phyloP scores from a whole-genome alignment of 2,113 vertebrate species.

The Murina feae region DNA sequence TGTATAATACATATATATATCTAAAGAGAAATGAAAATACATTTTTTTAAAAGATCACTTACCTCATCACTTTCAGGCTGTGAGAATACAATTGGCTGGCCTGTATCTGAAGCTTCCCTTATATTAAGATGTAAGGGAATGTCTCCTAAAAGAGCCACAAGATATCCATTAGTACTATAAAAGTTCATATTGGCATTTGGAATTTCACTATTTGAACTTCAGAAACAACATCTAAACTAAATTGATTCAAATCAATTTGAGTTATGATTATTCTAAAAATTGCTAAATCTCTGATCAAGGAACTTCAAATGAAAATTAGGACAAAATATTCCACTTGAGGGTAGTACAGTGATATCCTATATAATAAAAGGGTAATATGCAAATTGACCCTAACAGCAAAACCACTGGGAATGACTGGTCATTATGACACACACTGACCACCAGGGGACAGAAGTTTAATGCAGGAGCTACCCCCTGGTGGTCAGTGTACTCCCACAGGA shows the following conservation, averaged over 20 bases:
- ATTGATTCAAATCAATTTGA: conserved; percentile 35
- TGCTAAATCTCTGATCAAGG: conserved; percentile 52
- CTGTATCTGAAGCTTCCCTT: conserved; percentile 91
- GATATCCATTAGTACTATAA: background rate
- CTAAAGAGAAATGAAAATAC: background rate
- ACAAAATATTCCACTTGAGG: conserved; percentile 1
- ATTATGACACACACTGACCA: too few relatives aligned
- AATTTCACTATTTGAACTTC: conserved; percentile 32
- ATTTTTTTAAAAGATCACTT: conserved; percentile 58
- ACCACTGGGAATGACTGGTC: too few relatives aligned
- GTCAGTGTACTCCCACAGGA: too few relatives aligned
- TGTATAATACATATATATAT: background rate
- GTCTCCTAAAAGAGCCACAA: conserved; percentile 85
- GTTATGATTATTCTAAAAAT: conserved; percentile 44
- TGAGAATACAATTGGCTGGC: conserved; percentile 92
- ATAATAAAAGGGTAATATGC: too few relatives aligned
- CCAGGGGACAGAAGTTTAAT: too few relatives aligned
- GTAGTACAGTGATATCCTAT: background rate
- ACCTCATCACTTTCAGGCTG: conserved; percentile 92
- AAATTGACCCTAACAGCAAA: too few relatives aligned
- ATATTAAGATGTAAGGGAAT: conserved; percentile 93
- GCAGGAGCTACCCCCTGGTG: too few relatives aligned
- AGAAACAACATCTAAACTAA: conserved; percentile 47
- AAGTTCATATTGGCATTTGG: background rate
- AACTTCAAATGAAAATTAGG: conserved; percentile 66